A percentile compares a stretch with the other conserved stretches of the same genome.
Conservation (phyloP, 2,113 vertebrate genomes). For the Alethe diademata region DNA sequence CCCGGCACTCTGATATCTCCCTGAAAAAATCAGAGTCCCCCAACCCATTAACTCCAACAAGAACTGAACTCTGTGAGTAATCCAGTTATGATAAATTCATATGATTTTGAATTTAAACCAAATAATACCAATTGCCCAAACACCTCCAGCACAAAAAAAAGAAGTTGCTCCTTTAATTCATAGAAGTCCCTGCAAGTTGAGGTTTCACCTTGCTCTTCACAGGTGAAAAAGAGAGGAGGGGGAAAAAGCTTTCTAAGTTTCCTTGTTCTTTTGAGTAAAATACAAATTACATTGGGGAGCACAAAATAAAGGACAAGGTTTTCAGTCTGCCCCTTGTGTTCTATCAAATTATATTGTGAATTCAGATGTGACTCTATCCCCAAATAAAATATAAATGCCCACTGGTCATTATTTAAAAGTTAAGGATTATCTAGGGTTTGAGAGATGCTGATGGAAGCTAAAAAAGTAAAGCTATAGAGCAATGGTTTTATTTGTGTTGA, state of each 20-base stretch:
- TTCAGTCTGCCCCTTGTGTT: neutral
- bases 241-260: neutral
- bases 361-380: neutral
- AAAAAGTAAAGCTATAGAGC: neutral
- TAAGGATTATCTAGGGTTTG: neutral
- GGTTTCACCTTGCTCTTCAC: neutral
- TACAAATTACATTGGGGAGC: accelerated
- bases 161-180: neutral
- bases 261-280: neutral
- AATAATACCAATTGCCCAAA: neutral
- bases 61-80: neutral
- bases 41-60: too few relatives aligned
- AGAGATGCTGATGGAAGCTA: neutral
- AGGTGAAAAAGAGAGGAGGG: accelerated
- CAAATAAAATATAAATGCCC: neutral
- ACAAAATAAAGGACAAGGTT: neutral
- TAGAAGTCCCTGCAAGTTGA: neutral
- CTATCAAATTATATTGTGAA: neutral
- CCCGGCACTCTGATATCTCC: too few relatives aligned
- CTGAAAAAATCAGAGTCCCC: too few relatives aligned
- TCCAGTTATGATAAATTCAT: neutral
- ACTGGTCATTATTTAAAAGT: neutral
- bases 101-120: neutral
- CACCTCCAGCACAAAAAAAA: neutral
- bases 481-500: neutral